These are phyloP conservation scores for Mus spicilegus DNA, from an alignment of 2,113 vertebrate genomes.

Conservation along the genomic window DNA sequence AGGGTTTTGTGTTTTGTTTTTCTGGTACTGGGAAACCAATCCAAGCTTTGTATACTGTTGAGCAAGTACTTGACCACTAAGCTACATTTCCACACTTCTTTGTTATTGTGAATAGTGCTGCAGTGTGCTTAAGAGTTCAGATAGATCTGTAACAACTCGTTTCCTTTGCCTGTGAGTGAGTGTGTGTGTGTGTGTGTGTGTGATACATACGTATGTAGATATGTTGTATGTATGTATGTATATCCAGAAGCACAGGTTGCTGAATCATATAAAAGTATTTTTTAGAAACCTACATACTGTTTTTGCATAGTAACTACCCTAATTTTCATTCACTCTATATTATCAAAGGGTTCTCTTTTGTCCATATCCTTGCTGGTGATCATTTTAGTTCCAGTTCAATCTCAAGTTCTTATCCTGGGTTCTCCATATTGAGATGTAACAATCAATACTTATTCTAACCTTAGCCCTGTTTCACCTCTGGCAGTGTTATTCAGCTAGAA, in stretches of 20 bases:
- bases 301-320: not conserved
- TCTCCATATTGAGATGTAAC: not conserved
- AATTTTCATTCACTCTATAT: not conserved
- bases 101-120: not conserved
- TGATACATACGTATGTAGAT: too few species aligned
- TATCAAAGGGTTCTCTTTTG: not conserved
- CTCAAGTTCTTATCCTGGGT: not conserved
- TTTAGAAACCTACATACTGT: not conserved
- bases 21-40: not conserved
- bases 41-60: not conserved
- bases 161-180: not conserved
- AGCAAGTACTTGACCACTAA: not conserved
- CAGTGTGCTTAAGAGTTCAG: not conserved
- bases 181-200: not conserved
- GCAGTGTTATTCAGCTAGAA: constrained; percentile 31
- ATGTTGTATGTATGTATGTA: not conserved
- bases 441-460: not conserved
- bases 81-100: not conserved
- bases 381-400: not conserved
- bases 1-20: not conserved
- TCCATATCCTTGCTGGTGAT: not conserved
- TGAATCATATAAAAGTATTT: not conserved
- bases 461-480: constrained; percentile 18
- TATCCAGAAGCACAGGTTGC: not conserved
- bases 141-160: not conserved